Evolutionary conservation across 2,113 vertebrate species (phyloP).

Genomic region (Elgaria multicarinata): DNA sequence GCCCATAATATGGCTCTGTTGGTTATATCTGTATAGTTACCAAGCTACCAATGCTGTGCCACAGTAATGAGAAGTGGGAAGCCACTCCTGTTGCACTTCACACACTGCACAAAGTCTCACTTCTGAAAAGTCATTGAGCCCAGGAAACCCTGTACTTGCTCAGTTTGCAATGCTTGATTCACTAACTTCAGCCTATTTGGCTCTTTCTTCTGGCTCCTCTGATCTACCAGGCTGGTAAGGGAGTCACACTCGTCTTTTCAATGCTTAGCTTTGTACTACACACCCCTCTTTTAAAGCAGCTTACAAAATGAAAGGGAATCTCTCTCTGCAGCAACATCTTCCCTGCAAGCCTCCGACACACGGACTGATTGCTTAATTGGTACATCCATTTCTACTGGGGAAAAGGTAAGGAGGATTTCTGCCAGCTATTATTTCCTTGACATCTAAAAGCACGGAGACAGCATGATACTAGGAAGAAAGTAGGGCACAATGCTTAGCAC

Average conservation of each 20-base stretch:
- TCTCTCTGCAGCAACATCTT: neutral
- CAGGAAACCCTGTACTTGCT: neutral
- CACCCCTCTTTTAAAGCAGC: conserved; percentile 30
- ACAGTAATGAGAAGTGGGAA: neutral
- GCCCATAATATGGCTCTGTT: neutral
- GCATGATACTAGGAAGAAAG: neutral
- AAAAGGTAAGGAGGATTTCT: conserved; percentile 6
- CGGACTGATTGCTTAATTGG: conserved; percentile 8
- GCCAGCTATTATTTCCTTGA: neutral
- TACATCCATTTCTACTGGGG: neutral
- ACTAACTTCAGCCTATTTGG: neutral
- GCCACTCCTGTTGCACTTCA: neutral
- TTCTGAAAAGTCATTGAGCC: neutral
- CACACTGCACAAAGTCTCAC: neutral
- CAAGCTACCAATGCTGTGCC: neutral
- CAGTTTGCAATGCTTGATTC: neutral
- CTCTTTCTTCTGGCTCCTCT: rapidly evolving
- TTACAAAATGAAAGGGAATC: neutral
- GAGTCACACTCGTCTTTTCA: neutral
- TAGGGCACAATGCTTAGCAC: neutral
- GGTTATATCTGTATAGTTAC: neutral
- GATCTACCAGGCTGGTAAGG: neutral
- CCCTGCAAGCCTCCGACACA: rapidly evolving
- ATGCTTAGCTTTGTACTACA: neutral
- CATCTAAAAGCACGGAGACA: neutral